A percentile compares a stretch with the other conserved stretches of the same genome.
phyloP scores from a whole-genome alignment of 2,888 invertebrate species.

The Habrosyne pyritoides region DNA sequence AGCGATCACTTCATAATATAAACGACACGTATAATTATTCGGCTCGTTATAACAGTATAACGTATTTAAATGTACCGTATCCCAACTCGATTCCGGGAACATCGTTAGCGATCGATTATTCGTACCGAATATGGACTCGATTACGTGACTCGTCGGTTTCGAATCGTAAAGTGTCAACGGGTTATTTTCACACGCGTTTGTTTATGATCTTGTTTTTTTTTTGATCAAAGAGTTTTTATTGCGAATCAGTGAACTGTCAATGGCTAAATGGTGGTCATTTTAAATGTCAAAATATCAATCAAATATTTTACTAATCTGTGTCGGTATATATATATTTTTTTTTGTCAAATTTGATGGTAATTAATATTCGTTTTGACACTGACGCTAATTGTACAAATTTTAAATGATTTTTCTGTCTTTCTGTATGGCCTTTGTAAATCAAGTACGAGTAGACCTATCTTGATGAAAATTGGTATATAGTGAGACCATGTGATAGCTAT shows the following conservation, averaged over 20 bases:
- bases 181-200: not conserved
- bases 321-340: too few relatives aligned
- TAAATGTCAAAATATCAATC: too few relatives aligned
- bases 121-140: conserved; percentile 27
- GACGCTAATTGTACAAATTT: too few relatives aligned
- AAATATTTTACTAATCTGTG: too few relatives aligned
- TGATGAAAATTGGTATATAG: too few relatives aligned
- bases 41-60: conserved; percentile 5
- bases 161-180: conserved; percentile 14
- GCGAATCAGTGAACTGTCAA: not conserved
- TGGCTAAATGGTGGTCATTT: not conserved
- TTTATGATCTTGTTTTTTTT: too few relatives aligned
- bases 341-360: too few relatives aligned
- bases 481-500: too few relatives aligned
- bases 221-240: not conserved
- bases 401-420: too few relatives aligned
- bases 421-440: too few relatives aligned
- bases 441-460: too few relatives aligned
- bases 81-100: conserved; percentile 13
- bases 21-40: not conserved
- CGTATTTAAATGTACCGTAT: conserved; percentile 3
- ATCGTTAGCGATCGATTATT: conserved; percentile 10
- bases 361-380: too few relatives aligned
- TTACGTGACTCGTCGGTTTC: conserved; percentile 12
- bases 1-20: not conserved